Percentiles rank a stretch among this genome's conserved stretches.
phyloP scores from a whole-genome alignment of 2,113 vertebrate species.

The Alligator sinensis region DNA sequence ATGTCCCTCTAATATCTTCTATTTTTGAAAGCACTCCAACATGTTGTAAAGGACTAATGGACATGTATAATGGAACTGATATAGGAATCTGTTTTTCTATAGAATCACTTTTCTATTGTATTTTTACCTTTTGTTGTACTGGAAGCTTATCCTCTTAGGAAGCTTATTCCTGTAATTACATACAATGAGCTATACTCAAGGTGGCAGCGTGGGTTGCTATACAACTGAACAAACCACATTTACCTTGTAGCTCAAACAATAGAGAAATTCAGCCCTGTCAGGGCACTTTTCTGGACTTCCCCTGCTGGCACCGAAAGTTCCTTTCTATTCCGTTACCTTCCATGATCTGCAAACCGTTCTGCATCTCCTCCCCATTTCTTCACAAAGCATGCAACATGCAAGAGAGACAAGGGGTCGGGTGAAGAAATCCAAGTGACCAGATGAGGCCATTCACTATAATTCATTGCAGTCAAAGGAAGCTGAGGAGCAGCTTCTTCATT shows the following conservation, averaged over 20 bases:
- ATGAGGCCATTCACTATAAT: not conserved
- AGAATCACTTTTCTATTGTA: not conserved
- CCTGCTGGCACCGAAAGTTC: not conserved
- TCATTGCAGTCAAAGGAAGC: not conserved
- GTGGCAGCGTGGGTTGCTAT: not conserved
- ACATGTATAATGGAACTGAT: not conserved
- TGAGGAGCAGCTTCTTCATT: not conserved
- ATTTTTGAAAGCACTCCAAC: not conserved
- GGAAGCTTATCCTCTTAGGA: not conserved
- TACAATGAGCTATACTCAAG: not conserved
- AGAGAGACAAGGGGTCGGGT: not conserved
- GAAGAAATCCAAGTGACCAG: not conserved
- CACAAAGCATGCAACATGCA: not conserved
- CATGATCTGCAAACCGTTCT: not conserved
- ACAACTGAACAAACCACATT: not conserved
- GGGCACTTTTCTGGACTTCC: not conserved
- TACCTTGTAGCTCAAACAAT: not conserved
- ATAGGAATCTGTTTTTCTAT: accelerated
- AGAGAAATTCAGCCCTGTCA: not conserved
- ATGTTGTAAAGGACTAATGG: not conserved
- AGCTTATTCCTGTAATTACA: not conserved
- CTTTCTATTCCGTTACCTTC: not conserved
- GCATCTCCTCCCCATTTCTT: not conserved
- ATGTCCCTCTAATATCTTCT: not conserved
- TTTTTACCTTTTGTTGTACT: not conserved